Conservation (phyloP, 2,113 vertebrate species). For the Excalfactoria chinensis region DNA sequence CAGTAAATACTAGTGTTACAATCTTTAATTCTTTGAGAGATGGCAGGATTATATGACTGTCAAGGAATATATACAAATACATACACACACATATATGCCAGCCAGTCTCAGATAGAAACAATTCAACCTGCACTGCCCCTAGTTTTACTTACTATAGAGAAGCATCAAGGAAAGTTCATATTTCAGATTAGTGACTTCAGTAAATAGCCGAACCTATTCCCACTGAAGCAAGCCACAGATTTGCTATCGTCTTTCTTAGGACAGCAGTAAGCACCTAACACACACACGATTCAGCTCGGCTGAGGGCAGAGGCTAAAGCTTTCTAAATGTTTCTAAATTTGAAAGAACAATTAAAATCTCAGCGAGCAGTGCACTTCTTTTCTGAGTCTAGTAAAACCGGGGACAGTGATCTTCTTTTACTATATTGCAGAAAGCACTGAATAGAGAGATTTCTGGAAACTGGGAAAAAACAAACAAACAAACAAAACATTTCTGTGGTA, state of each 20-base stretch:
- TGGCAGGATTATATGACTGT: neutral
- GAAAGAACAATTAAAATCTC: neutral
- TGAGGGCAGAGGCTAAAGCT: neutral
- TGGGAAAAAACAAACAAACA: too few species aligned
- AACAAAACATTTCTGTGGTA: neutral
- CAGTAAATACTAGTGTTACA: neutral
- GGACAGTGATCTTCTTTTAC: neutral
- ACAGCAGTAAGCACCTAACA: neutral
- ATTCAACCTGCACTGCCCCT: neutral
- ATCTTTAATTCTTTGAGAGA: neutral
- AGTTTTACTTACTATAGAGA: too few species aligned
- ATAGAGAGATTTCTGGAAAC: neutral
- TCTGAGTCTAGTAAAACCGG: neutral
- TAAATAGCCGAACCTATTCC: neutral
- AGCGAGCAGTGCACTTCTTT: neutral
- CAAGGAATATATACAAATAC: rapidly evolving
- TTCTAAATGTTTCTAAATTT: neutral
- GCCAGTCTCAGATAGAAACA: neutral
- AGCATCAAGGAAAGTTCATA: neutral
- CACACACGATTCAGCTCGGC: neutral
- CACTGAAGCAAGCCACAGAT: neutral
- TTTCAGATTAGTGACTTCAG: neutral
- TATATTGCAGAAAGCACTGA: neutral
- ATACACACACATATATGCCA: neutral
- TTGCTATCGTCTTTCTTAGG: neutral